These are phyloP conservation scores for Scleropages formosus DNA, from an alignment of 2,797 vertebrate genomes.

Conservation along the genomic window DNA sequence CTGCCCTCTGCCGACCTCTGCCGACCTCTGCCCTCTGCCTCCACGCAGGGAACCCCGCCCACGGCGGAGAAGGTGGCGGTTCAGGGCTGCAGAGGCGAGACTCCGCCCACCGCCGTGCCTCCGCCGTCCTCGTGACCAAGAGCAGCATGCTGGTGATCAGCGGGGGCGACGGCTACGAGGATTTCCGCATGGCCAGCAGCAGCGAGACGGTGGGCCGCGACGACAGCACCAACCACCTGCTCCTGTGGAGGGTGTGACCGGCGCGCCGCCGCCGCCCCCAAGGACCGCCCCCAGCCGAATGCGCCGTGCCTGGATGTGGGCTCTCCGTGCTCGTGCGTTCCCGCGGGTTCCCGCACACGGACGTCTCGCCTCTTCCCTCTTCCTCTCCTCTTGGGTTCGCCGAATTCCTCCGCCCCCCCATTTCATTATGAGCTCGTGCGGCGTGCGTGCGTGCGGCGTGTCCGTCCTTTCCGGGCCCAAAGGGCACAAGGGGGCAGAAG, in stretches of 20 bases:
- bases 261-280: neutral
- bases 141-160: constrained; percentile 92
- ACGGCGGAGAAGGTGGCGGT: constrained; percentile 67
- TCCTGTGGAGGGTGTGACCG: constrained; percentile 90
- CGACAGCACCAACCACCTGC: constrained; percentile 95
- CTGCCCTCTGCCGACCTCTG: neutral
- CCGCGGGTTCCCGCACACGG: constrained; percentile 43
- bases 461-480: no score
- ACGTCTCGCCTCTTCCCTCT: constrained; percentile 44
- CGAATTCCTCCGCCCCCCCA: neutral
- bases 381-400: neutral
- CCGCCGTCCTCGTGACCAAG: constrained; percentile 70
- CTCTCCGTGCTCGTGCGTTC: constrained; percentile 60
- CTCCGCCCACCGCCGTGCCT: constrained; percentile 70
- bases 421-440: neutral
- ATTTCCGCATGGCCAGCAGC: constrained; percentile 91
- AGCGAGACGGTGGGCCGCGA: constrained; percentile 94
- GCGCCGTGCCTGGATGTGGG: constrained; percentile 43
- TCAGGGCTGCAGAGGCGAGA: constrained; percentile 73
- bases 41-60: constrained; percentile 56
- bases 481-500: no score
- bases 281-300: constrained; percentile 23
- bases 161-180: constrained; percentile 93
- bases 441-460: no score
- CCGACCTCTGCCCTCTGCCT: constrained; percentile 6